A percentile compares a stretch with the other conserved stretches of the same genome.
These are phyloP conservation scores for Artemia sinica DNA, from an alignment of 2,888 invertebrate species.

Conservation along the genomic window DNA sequence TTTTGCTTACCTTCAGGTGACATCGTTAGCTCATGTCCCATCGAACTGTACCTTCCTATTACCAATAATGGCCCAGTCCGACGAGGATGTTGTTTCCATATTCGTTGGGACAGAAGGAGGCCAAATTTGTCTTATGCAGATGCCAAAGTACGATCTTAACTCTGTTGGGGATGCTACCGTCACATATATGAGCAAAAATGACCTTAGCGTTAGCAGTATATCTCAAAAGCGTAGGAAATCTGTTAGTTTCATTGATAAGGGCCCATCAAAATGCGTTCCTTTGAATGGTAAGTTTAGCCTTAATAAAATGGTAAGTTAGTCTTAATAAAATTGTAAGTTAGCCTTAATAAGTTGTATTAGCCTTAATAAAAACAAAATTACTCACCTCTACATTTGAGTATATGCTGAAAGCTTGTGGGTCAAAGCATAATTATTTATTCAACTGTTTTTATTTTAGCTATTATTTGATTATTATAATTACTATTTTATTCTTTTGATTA, in stretches of 20 bases:
- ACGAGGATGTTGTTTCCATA: background rate
- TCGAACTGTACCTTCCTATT: background rate
- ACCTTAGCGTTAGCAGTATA: background rate
- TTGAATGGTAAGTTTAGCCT: background rate
- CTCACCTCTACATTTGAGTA: too few relatives aligned
- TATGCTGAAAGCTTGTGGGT: too few relatives aligned
- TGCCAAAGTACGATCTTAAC: background rate
- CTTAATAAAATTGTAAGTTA: too few relatives aligned
- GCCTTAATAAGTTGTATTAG: too few relatives aligned
- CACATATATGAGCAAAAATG: background rate
- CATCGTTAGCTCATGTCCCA: background rate
- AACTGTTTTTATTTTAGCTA: too few relatives aligned
- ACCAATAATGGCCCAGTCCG: background rate
- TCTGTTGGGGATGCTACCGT: background rate
- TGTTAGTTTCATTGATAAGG: background rate
- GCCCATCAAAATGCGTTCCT: background rate
- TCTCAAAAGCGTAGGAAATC: conserved; percentile 4
- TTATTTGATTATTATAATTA: too few relatives aligned
- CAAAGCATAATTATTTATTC: too few relatives aligned
- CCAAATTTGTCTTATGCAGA: conserved; percentile 4
- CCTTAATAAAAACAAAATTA: too few relatives aligned
- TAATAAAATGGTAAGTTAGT: too few relatives aligned
- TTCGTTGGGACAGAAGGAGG: conserved; percentile 3
- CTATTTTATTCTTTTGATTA: too few relatives aligned
- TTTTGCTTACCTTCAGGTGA: background rate